These are phyloP conservation scores for Lymantria dispar DNA, from an alignment of 2,888 invertebrate genomes.

Conservation along the genomic window DNA sequence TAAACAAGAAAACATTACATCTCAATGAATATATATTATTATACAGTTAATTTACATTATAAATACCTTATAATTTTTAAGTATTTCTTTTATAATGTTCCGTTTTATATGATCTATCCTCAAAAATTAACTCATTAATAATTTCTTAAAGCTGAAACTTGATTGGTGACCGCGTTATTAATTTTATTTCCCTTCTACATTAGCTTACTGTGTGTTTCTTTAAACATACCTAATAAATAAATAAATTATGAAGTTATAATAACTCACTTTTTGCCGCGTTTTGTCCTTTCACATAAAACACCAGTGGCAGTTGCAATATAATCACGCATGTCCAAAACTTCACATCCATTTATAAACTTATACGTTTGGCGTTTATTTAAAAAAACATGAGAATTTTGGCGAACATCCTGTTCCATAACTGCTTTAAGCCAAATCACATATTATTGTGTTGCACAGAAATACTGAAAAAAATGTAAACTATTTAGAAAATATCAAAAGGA, in stretches of 20 bases:
- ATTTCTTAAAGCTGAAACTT: no score
- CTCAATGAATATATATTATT: no score
- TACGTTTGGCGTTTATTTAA: conserved; percentile 48
- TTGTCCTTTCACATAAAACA: conserved; percentile 50
- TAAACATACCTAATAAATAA: no score
- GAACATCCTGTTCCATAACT: conserved; percentile 72
- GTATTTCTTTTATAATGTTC: no score
- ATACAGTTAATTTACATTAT: no score
- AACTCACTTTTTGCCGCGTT: conserved; percentile 59
- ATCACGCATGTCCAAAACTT: conserved; percentile 62
- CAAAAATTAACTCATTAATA: no score
- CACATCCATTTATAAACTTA: conserved; percentile 76
- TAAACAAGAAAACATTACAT: no score
- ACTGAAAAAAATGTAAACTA: not conserved
- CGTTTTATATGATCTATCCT: no score
- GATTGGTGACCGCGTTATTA: no score
- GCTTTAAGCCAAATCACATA: conserved; percentile 27
- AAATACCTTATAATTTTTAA: no score
- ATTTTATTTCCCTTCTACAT: no score
- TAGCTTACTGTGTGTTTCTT: no score
- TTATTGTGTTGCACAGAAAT: not conserved
- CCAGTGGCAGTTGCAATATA: conserved; percentile 52
- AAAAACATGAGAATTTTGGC: conserved; percentile 42
- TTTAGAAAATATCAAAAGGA: not conserved
- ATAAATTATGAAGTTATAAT: not conserved